Base-by-base conservation (phyloP, 64 coral and sea anemone species). In the Montipora sp. region DNA sequence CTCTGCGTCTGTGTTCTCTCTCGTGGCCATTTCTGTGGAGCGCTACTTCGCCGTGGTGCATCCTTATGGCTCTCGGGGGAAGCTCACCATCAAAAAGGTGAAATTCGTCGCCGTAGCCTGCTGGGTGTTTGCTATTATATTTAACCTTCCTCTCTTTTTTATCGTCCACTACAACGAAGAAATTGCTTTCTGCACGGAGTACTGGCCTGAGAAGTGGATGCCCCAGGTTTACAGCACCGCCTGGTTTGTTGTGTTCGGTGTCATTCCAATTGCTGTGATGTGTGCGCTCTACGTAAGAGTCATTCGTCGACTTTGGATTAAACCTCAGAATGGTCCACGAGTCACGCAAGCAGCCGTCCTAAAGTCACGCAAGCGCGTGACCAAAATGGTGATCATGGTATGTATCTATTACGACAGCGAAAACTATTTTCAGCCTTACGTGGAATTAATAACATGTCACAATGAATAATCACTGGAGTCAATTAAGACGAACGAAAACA, bases 301-400 rank as follows among this genome's bases (percentile, higher is more conserved):
- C 16, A 80, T 93, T 57, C 77, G 77, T 16, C 75, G 53, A 18
- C 77, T 93, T 24, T 93, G 91, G 91, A 50, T 72, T 18, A 69
- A 74, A 1, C 43, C 46, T 50, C 75, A 67, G 5, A 19, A 88
- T 18, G n/a, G 65, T 48, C 47, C 61, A 71, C 63, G 82, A 8
- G 65, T 53, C 18, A 88, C 91, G 1, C 91, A 93, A 72, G 83
- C 74, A 16, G 91, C 91, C 36, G 49, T 93, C 45, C 75, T 93
- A 19, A 93, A 81, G 72, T 93, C 84, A 24, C 83, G 91, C 7
- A 93, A 93, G 57, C 80, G 81, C 7, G 83, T 88, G 44, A 93
- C 91, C n/a, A 93, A 93, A 80, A 93, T 93, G 91, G 81, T 93
- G 84, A 53, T 93, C 22, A 87, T 60, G 81, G 91, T 91, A 71